Evolutionary conservation across 2,888 invertebrate genomes (phyloP), one percentile per base, ranked within the genome.

Genomic region (Zygogramma bicolorata): DNA sequence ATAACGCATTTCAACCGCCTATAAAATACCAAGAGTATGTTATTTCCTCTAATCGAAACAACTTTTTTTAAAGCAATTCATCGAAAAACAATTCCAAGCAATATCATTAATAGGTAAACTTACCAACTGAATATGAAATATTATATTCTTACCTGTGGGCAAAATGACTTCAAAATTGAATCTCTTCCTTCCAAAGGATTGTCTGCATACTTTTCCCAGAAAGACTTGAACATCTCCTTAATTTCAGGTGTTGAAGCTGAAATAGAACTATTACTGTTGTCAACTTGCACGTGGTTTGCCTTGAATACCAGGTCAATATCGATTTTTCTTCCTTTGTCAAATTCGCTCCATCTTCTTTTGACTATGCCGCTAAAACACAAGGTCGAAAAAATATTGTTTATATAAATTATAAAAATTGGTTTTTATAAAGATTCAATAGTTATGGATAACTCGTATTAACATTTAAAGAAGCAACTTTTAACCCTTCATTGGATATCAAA

Each of bases 341-440:
- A 85, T 0, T 91, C 90, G 40, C 90, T 90, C 94, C 95, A 96
- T 70, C 95, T 89, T 65, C 93, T 89, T 80, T 93, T 90, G 0
- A 96, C 90, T 76, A 91, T 90, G 0, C 96, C 96, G 88, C 96
- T 96, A 84, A 60, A 85, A n/a, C n/a, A n/a, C n/a, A n/a, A n/a
- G n/a, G n/a, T n/a, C n/a, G n/a, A n/a, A n/a, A n/a, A n/a, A n/a
- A n/a, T n/a, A n/a, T n/a, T n/a, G n/a, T n/a, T n/a, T n/a, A n/a
- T n/a, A n/a, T n/a, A n/a, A n/a, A n/a, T n/a, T n/a, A n/a, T n/a
- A n/a, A n/a, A n/a, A n/a, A n/a, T n/a, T n/a, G n/a, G n/a, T n/a
- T n/a, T n/a, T n/a, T n/a, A n/a, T n/a, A n/a, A n/a, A n/a, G n/a
- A n/a, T n/a, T n/a, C n/a, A n/a, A n/a, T n/a, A n/a, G n/a, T n/a